Conservation (phyloP, 2,797 vertebrate species). For the Coilia nasus region DNA sequence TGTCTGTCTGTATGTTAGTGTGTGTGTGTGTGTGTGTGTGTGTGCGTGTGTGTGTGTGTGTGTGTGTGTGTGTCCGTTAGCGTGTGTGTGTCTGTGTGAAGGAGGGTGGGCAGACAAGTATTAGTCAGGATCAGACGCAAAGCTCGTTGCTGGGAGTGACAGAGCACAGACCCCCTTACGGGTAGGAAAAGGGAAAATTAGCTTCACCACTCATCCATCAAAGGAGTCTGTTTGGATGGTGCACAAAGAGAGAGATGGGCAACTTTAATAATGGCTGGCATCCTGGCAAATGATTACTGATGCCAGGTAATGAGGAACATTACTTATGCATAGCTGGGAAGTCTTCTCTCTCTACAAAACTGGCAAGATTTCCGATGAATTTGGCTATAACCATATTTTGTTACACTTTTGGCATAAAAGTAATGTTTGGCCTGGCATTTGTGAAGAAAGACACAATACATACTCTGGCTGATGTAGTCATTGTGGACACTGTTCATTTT, state of each 20-base stretch:
- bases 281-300: constrained; percentile 4
- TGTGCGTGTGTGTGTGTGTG: too few species aligned
- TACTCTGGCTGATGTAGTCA: too few species aligned
- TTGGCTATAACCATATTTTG: not conserved
- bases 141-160: not conserved
- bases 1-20: too few species aligned
- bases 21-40: too few species aligned
- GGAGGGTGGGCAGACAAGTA: not conserved
- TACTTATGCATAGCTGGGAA: not conserved
- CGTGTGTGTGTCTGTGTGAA: too few species aligned
- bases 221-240: not conserved
- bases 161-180: not conserved
- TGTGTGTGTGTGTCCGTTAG: too few species aligned
- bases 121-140: not conserved
- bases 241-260: not conserved
- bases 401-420: too few species aligned
- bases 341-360: not conserved
- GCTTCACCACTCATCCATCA: not conserved
- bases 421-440: too few species aligned
- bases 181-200: not conserved
- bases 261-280: not conserved
- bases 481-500: too few species aligned
- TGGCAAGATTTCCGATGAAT: not conserved
- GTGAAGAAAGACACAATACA: too few species aligned
- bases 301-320: not conserved